These are phyloP conservation scores for Thera britannica DNA, from an alignment of 2,888 invertebrate genomes.

Conservation along the genomic window DNA sequence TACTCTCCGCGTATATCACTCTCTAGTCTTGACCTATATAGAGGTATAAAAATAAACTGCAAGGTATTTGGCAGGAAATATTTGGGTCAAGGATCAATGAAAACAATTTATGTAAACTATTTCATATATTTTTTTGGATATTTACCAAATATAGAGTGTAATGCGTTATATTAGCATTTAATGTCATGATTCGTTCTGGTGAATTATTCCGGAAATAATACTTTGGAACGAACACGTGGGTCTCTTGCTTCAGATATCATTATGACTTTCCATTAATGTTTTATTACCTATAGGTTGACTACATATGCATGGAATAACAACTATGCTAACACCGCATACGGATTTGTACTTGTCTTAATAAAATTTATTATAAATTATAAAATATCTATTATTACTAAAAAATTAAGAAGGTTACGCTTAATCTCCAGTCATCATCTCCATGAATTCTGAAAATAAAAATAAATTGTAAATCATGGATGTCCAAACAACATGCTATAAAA, in stretches of 20 bases:
- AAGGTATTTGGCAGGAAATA: background rate
- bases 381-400: slow-evolving; percentile 68
- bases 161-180: slow-evolving; percentile 76
- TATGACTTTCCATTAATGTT: slow-evolving; percentile 38
- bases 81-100: background rate
- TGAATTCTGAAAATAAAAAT: slow-evolving; percentile 89
- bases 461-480: slow-evolving; percentile 8
- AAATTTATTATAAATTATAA: slow-evolving; percentile 61
- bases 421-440: slow-evolving; percentile 98
- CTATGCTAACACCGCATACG: slow-evolving; percentile 78
- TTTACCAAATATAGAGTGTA: slow-evolving; percentile 41
- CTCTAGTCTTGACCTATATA: too few species aligned
- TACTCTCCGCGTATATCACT: too few species aligned
- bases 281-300: slow-evolving; percentile 68
- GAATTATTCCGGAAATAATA: slow-evolving; percentile 80
- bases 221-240: slow-evolving; percentile 64
- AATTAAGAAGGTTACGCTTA: slow-evolving; percentile 69
- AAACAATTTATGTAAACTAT: slow-evolving; percentile 19
- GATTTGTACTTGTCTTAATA: slow-evolving; percentile 77
- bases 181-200: slow-evolving; percentile 62
- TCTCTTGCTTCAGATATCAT: slow-evolving; percentile 52
- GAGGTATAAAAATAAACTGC: too few species aligned
- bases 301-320: slow-evolving; percentile 49
- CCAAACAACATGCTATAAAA: too few species aligned
- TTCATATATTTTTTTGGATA: slow-evolving; percentile 27